Percentiles rank a stretch among this genome's conserved stretches.
Evolutionary conservation across 2,888 invertebrate species (phyloP).

Genomic region (Artemia sinica): DNA sequence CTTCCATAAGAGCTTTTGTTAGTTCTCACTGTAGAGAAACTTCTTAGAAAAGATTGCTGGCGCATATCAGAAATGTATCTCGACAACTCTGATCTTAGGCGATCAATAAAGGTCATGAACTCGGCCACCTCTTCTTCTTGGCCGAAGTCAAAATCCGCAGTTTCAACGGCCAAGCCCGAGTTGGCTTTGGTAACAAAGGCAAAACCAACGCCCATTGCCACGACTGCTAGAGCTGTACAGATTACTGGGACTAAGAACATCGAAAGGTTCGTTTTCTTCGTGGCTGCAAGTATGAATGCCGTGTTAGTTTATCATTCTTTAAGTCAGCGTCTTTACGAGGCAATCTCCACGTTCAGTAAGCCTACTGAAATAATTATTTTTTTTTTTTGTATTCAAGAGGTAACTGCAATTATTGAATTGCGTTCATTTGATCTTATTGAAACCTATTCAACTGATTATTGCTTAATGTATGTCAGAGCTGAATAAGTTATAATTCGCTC

Average conservation of each 20-base stretch:
- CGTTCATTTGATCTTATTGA: too few species aligned
- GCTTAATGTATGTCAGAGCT: too few species aligned
- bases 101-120: neutral
- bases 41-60: neutral
- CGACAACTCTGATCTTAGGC: neutral
- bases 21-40: neutral
- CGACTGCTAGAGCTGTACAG: conserved; percentile 1
- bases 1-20: conserved; percentile 8
- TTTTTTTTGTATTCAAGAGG: too few species aligned
- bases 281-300: neutral
- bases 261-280: neutral
- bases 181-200: neutral
- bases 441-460: too few species aligned
- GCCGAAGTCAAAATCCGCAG: conserved; percentile 6
- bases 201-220: neutral
- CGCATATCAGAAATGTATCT: neutral
- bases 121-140: neutral
- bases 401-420: too few species aligned
- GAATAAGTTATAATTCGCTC: too few species aligned
- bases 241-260: neutral
- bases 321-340: too few species aligned
- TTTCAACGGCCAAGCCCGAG: neutral
- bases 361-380: too few species aligned
- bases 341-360: too few species aligned
- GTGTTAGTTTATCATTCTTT: too few species aligned